Evolutionary conservation across 2,113 vertebrate species (phyloP).

Genomic region (Amazona guildingii): DNA sequence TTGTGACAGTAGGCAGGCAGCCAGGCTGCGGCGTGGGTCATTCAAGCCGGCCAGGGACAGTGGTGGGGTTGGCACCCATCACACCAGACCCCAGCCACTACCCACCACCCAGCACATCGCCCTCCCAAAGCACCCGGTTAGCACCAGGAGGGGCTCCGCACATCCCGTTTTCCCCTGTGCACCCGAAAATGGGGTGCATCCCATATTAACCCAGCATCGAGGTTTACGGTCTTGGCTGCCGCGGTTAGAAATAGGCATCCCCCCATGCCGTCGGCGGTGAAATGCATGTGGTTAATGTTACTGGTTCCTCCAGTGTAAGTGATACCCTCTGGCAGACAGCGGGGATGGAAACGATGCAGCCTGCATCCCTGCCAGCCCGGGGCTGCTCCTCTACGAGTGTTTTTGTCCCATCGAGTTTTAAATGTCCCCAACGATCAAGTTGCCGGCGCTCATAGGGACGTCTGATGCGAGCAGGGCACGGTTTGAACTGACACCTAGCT

Average conservation of each 20-base stretch:
- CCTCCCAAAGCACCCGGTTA: accelerated
- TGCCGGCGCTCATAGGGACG: neutral
- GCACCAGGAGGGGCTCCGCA: accelerated
- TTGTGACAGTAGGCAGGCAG: conserved; percentile 90
- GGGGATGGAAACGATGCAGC: conserved; percentile 30
- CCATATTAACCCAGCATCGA: accelerated
- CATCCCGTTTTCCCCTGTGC: accelerated
- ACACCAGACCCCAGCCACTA: neutral
- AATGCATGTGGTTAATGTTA: neutral
- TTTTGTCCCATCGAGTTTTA: conserved; percentile 11
- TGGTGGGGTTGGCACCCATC: conserved; percentile 65
- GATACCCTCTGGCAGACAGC: neutral
- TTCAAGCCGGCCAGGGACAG: conserved; percentile 75
- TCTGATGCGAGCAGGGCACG: neutral
- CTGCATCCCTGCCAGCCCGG: neutral
- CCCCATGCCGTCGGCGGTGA: neutral
- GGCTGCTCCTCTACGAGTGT: conserved; percentile 41
- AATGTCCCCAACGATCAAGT: conserved; percentile 32
- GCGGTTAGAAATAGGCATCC: neutral
- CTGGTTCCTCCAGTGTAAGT: conserved; percentile 27
- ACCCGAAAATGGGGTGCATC: neutral
- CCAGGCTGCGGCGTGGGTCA: conserved; percentile 85
- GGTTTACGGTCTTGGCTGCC: neutral
- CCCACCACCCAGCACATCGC: neutral
- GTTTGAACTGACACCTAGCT: accelerated